These are phyloP conservation scores for Zelleria hepariella DNA, from an alignment of 2,888 invertebrate genomes.

Conservation along the genomic window DNA sequence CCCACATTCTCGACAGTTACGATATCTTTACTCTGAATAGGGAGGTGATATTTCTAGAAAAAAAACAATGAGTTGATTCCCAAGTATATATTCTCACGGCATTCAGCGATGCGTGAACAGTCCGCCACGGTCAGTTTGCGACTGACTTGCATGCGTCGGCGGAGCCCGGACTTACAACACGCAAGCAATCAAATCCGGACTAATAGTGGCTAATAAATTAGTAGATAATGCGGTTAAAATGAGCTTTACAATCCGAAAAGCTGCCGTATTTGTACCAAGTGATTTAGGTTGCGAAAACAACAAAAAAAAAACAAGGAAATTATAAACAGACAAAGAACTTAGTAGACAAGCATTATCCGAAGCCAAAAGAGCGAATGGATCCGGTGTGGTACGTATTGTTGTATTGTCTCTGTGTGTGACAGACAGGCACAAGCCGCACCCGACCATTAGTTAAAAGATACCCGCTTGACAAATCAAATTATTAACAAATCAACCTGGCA, in stretches of 20 bases:
- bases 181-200: constrained; percentile 22
- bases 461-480: constrained; percentile 32
- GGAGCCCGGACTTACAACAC: constrained; percentile 34
- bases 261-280: background rate
- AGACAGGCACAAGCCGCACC: constrained; percentile 12
- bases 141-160: constrained; percentile 34
- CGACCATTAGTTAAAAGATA: constrained; percentile 34
- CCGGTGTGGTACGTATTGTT: constrained; percentile 33
- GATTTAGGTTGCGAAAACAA: background rate
- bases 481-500: constrained; percentile 24
- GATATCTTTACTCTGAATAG: constrained; percentile 5
- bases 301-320: background rate
- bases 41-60: constrained; percentile 11
- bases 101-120: constrained; percentile 53
- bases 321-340: background rate
- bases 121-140: constrained; percentile 54
- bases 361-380: constrained; percentile 25
- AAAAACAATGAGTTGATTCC: background rate
- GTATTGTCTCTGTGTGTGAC: constrained; percentile 26
- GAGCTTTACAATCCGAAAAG: background rate
- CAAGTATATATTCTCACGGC: constrained; percentile 56
- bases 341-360: background rate
- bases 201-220: background rate
- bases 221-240: background rate
- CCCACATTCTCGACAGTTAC: background rate